Conservation (phyloP, 2,888 invertebrate genomes). For the Dione juno region DNA sequence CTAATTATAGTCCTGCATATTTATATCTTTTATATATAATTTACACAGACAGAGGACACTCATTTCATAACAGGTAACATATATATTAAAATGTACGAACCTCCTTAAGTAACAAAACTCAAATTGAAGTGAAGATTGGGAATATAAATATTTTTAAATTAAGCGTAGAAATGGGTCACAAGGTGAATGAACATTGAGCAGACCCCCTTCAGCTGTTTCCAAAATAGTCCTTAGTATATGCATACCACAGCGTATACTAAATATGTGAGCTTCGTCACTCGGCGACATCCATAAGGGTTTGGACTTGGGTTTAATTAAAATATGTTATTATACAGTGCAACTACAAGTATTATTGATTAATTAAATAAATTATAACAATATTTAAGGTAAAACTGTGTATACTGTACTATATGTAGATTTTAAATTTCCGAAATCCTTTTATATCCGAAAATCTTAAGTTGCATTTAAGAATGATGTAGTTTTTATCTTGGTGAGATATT, state of each 20-base stretch:
- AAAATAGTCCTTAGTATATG: conserved; percentile 35
- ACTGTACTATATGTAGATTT: background rate
- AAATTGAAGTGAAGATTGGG: background rate
- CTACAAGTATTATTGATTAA: background rate
- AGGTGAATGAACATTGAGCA: conserved; percentile 40
- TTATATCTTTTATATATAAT: too few relatives aligned
- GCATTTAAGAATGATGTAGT: background rate
- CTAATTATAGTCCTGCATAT: background rate
- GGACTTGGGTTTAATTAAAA: background rate
- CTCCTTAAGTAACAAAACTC: background rate
- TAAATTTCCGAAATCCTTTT: background rate
- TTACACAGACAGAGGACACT: too few relatives aligned
- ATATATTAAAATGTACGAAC: background rate
- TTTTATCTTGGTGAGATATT: background rate
- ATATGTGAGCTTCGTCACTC: conserved; percentile 18
- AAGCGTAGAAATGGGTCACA: conserved; percentile 36
- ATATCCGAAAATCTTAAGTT: background rate
- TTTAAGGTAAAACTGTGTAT: too few relatives aligned
- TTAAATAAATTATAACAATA: background rate
- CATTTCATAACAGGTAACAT: too few relatives aligned
- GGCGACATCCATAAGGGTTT: background rate
- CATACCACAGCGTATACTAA: conserved; percentile 17
- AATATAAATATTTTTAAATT: conserved; percentile 20
- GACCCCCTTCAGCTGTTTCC: conserved; percentile 34
- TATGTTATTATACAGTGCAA: background rate